Conservation (phyloP, 2,797 vertebrate species). For the Myotis vivesi region DNA sequence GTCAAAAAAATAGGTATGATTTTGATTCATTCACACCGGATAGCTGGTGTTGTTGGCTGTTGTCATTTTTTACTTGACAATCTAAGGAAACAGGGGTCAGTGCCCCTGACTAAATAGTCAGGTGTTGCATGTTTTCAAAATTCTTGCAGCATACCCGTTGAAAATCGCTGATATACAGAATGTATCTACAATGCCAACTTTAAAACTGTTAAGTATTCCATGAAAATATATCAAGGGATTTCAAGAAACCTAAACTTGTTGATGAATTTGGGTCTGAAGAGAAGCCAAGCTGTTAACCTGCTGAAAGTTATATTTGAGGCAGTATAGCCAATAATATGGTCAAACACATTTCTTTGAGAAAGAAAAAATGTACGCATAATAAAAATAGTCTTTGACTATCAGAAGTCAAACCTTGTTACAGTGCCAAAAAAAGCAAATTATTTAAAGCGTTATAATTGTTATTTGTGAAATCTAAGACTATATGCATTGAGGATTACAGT, state of each 20-base stretch:
- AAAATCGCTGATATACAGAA: conserved; percentile 34
- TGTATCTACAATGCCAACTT: conserved; percentile 5
- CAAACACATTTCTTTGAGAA: conserved; percentile 45
- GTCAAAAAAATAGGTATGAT: not conserved
- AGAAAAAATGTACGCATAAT: conserved; percentile 19
- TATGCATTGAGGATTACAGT: not conserved
- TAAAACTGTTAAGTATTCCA: conserved; percentile 24
- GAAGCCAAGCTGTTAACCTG: conserved; percentile 47
- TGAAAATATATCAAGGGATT: conserved; percentile 45
- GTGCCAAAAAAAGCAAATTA: conserved; percentile 35
- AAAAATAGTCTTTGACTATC: conserved; percentile 22
- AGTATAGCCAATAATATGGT: conserved; percentile 13
- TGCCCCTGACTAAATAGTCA: too few relatives aligned
- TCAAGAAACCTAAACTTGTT: conserved; percentile 52
- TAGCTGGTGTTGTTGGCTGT: not conserved
- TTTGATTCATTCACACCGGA: not conserved
- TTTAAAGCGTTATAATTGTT: conserved; percentile 44
- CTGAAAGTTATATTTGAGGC: conserved; percentile 49
- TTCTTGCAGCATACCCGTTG: not conserved
- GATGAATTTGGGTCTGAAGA: conserved; percentile 33
- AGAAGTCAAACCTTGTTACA: conserved; percentile 4
- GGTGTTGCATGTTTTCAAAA: too few relatives aligned
- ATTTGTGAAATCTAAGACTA: conserved; percentile 50
- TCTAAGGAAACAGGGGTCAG: too few relatives aligned
- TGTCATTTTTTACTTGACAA: not conserved